A percentile compares a stretch with the other conserved stretches of the same genome.
Conservation (phyloP, 1,140 invertebrate species). For the Propsilocerus akamusi region DNA sequence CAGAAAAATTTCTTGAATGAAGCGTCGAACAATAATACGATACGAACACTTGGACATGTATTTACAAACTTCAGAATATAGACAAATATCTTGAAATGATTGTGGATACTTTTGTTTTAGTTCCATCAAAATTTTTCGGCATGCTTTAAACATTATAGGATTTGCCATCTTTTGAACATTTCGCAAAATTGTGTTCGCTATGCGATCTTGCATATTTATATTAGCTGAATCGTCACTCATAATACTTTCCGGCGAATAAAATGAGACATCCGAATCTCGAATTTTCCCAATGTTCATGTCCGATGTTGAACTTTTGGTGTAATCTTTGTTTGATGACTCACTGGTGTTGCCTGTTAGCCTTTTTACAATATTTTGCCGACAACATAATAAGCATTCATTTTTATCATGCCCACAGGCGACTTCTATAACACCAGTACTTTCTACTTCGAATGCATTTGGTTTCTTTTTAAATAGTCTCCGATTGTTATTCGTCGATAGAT, state of each 20-base stretch:
- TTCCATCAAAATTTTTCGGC: slow-evolving; percentile 45
- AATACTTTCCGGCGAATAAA: slow-evolving; percentile 22
- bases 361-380: neutral
- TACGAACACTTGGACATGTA: slow-evolving; percentile 62
- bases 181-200: slow-evolving; percentile 34
- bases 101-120: slow-evolving; percentile 74
- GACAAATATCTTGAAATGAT: slow-evolving; percentile 70
- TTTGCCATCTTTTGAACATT: slow-evolving; percentile 45
- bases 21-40: slow-evolving; percentile 61
- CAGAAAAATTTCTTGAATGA: slow-evolving; percentile 87
- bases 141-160: slow-evolving; percentile 43
- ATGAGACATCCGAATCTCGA: slow-evolving; percentile 14
- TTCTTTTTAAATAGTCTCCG: slow-evolving; percentile 12
- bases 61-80: slow-evolving; percentile 81
- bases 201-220: slow-evolving; percentile 13
- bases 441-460: neutral
- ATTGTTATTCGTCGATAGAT: slow-evolving; percentile 17
- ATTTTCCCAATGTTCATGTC: neutral
- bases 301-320: neutral
- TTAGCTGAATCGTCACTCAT: slow-evolving; percentile 17
- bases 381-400: neutral
- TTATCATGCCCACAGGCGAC: neutral
- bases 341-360: neutral
- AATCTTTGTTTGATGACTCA: neutral
- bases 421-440: too few relatives aligned